Base-by-base conservation (phyloP, 1,140 invertebrate species). In the Luehdorfia chinensis region DNA sequence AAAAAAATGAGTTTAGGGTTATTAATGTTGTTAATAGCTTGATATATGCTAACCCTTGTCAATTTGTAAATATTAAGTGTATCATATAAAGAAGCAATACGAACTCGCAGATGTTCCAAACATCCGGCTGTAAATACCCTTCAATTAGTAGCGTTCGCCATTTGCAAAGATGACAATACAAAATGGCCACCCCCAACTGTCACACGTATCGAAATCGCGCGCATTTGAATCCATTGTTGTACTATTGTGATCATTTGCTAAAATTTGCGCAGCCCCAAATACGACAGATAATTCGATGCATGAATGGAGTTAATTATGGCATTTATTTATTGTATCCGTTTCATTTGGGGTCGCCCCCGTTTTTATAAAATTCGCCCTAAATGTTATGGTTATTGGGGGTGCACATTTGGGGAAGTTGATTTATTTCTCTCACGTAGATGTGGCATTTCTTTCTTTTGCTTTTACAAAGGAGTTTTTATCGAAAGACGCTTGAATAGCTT, bases 321-420 rank as follows among this genome's bases (percentile, higher is more conserved):
- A 63, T 80, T 77, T 78, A 76, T 76, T 75, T 76, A 75, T 76
- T 76, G 75, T 78, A 75, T 73, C 64, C 74, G 59, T 78, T 70
- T 73, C 77, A 57, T 58, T 64, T 36, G 54, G 56, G 50, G 2
- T 56, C 63, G 59, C 60, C 66, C 71, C 65, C 60, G 55, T 63
- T 69, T 72, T 74, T 75, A 75, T 73, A 71, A 55, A 55, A 50
- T 47, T 44, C 67, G 53, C 72, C 76, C 76, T 39, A 61, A 64
- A 64, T 50, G 59, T 58, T 58, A 60, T 43, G 58, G 48, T 52
- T 44, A 52, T 44, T 49, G 53, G 59, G 59, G 64, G 60, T 60
- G 55, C 50, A 39, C 16, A 21, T 49, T 46, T 56, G 23, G 55
- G 57, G 60, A 58, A 62, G 59, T 63, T 67, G 68, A 77, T 70